Evolutionary conservation across 2,797 vertebrate species (phyloP).

Genomic region (Decapterus maruadsi): DNA sequence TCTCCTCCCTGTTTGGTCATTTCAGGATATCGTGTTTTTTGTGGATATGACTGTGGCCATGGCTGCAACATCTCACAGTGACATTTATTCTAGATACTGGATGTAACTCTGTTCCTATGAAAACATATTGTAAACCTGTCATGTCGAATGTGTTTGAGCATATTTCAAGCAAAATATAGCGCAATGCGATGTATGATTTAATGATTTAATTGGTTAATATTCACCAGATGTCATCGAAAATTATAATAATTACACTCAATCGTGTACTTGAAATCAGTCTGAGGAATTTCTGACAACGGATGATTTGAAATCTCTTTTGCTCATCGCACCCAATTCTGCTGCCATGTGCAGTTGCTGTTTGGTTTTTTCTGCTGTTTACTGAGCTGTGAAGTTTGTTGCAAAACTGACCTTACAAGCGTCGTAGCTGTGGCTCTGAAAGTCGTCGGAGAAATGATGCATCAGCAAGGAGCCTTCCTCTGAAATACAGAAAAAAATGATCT

Average conservation of each 20-base stretch:
- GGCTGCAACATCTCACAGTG: slow-evolving; percentile 18
- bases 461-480: slow-evolving; percentile 36
- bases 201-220: neutral
- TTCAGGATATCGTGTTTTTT: slow-evolving; percentile 44
- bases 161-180: slow-evolving; percentile 1
- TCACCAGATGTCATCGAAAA: neutral
- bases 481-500: slow-evolving; percentile 54
- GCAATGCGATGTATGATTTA: neutral
- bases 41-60: neutral
- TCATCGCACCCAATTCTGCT: slow-evolving; percentile 17
- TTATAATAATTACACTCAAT: neutral
- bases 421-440: slow-evolving; percentile 24
- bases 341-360: neutral
- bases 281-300: neutral
- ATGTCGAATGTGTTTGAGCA: slow-evolving; percentile 16
- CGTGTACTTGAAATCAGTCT: neutral
- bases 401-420: slow-evolving; percentile 30
- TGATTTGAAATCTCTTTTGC: neutral
- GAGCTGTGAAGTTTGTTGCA: slow-evolving; percentile 17
- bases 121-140: neutral
- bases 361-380: neutral
- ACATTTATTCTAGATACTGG: slow-evolving; percentile 32
- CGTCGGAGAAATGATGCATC: slow-evolving; percentile 40
- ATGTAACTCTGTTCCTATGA: slow-evolving; percentile 7
- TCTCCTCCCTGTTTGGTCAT: slow-evolving; percentile 20